phyloP scores from a whole-genome alignment of 92 coral and sea anemone species.

The Umimayanthus kanabou region DNA sequence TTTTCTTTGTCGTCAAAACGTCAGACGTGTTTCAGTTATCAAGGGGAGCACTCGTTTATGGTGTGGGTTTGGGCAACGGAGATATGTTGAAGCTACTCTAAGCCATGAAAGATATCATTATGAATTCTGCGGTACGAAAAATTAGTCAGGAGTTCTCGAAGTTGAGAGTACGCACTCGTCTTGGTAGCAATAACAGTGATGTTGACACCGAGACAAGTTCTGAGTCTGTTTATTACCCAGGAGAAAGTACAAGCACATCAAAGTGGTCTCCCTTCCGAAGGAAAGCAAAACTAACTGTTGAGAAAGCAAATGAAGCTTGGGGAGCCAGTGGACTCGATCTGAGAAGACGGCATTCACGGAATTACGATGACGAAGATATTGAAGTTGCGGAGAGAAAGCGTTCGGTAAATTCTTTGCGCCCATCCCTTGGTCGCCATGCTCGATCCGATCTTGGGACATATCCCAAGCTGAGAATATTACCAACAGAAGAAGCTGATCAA shows the following conservation, averaged over 20 bases:
- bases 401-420: constrained; percentile 18
- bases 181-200: constrained; percentile 11
- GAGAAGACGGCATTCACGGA: constrained; percentile 30
- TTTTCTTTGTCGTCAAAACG: not conserved
- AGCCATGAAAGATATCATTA: constrained; percentile 28
- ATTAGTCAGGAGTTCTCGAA: constrained; percentile 42
- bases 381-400: constrained; percentile 31
- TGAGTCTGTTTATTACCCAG: constrained; percentile 20
- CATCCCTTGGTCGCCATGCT: constrained; percentile 21
- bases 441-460: constrained; percentile 46
- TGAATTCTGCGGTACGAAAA: constrained; percentile 44
- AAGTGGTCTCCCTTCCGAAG: constrained; percentile 44
- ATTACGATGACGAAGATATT: constrained; percentile 26
- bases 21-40: constrained; percentile 26
- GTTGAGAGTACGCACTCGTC: constrained; percentile 27
- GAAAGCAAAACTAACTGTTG: constrained; percentile 17
- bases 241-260: constrained; percentile 22
- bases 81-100: not conserved
- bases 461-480: not conserved
- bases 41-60: not conserved
- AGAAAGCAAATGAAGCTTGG: constrained; percentile 12
- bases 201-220: constrained; percentile 23
- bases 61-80: not conserved
- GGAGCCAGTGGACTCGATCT: not conserved
- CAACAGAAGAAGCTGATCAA: not conserved